Evolutionary conservation across 2,888 invertebrate species (phyloP), one percentile per base, ranked within the genome.

Genomic region (Lissocephala sabroskyi): DNA sequence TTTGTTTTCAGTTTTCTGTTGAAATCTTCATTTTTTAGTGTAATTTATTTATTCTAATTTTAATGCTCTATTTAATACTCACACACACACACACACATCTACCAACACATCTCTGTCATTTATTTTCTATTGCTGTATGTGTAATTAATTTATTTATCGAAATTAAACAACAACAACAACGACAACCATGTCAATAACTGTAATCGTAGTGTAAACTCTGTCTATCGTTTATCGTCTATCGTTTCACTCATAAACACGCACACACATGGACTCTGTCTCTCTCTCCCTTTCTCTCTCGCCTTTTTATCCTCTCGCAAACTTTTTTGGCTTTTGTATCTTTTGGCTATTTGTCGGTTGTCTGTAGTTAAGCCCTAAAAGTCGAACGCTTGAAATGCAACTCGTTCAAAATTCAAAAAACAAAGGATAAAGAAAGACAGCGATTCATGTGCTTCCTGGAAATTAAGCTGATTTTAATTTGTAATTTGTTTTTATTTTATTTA

Each of bases 1-100:
- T n/a, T n/a, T n/a, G n/a, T n/a, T n/a, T n/a, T n/a, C n/a, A n/a
- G n/a, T n/a, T n/a, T n/a, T n/a, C n/a, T n/a, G n/a, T n/a, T n/a
- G n/a, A n/a, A n/a, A n/a, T n/a, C n/a, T n/a, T n/a, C n/a, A n/a
- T 23, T 23, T 23, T 7, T 23, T 23, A 23, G 23, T 23, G 23
- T 23, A 78, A 77, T 79, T 66, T 74, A 78, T 65, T 71, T 65
- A 79, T 68, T 67, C 59, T 71, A 71, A 65, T 79, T 65, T 67
- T 62, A 73, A 64, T 59, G 19, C 11, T 35, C 49, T 54, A 52
- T 47, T 56, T 56, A 50, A 55, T 54, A 57, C 56, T 53, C 60
- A 55, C 53, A 28, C 52, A 39, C 47, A 17, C 44, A 49, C 42
- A 45, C 36, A 42, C 26, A 46, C 50, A 50, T 32, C 19, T 41